These are phyloP conservation scores for Rhimphoctona megacephalus DNA, from an alignment of 2,888 invertebrate genomes.

Conservation along the genomic window DNA sequence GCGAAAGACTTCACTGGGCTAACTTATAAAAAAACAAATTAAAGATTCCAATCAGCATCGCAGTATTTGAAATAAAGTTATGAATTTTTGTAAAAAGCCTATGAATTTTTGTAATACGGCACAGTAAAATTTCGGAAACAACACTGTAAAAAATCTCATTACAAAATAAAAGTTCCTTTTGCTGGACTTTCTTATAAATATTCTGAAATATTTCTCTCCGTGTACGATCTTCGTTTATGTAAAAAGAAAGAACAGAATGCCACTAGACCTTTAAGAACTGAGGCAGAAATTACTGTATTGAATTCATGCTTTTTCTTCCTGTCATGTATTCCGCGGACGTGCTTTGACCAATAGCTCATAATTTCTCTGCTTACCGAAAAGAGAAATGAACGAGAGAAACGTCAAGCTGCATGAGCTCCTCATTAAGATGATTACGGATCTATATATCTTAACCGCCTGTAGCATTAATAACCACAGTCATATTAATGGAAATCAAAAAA, in stretches of 20 bases:
- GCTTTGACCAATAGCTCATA: neutral
- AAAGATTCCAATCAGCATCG: too few relatives aligned
- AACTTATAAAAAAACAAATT: too few relatives aligned
- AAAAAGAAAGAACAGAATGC: neutral
- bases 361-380: neutral
- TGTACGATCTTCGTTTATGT: neutral
- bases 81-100: too few relatives aligned
- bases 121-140: too few relatives aligned
- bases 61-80: too few relatives aligned
- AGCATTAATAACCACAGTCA: neutral
- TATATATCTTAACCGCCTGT: neutral
- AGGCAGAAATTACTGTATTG: neutral
- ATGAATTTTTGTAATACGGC: too few relatives aligned
- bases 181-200: too few relatives aligned
- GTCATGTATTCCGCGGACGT: neutral
- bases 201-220: too few relatives aligned
- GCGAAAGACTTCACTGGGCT: too few relatives aligned
- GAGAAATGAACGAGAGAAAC: conserved; percentile 11
- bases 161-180: too few relatives aligned
- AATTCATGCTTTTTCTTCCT: neutral
- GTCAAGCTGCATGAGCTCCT: conserved; percentile 44
- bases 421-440: conserved; percentile 6
- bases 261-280: neutral
- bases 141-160: too few relatives aligned
- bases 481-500: neutral